These are phyloP conservation scores for Polymixis lichenea DNA, from an alignment of 2,888 invertebrate genomes.

Conservation along the genomic window DNA sequence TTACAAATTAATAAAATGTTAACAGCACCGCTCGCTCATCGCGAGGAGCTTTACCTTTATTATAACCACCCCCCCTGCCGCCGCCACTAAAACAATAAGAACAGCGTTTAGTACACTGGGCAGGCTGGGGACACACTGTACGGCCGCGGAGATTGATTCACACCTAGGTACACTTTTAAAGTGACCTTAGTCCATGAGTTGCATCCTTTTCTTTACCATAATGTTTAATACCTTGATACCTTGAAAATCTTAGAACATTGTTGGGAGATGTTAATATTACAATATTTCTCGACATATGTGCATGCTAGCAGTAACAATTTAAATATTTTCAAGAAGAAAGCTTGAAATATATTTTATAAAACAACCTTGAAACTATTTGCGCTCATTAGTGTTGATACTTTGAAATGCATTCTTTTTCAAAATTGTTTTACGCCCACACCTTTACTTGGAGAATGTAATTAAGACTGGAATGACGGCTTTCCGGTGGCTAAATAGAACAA, in stretches of 20 bases:
- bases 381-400: background rate
- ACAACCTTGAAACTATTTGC: conserved; percentile 46
- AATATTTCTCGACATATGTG: conserved; percentile 77
- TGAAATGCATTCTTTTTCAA: conserved; percentile 41
- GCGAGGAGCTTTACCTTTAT: conserved; percentile 98
- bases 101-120: conserved; percentile 93
- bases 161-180: conserved; percentile 88
- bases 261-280: conserved; percentile 80
- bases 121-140: conserved; percentile 90
- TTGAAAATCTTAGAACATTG: conserved; percentile 89
- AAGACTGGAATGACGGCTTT: background rate
- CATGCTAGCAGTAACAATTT: conserved; percentile 70
- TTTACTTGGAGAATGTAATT: conserved; percentile 37
- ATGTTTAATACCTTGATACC: conserved; percentile 87
- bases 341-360: conserved; percentile 45
- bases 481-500: background rate
- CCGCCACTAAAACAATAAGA: conserved; percentile 98
- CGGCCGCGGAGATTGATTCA: conserved; percentile 90
- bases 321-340: conserved; percentile 38
- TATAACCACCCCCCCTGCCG: conserved; percentile 98
- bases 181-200: conserved; percentile 85
- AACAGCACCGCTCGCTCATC: conserved; percentile 94
- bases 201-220: conserved; percentile 91
- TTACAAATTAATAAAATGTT: conserved; percentile 90
- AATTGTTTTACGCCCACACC: conserved; percentile 43